Conservation (phyloP, 30 jellyfish, hydroid and myxozoan species). For the Turritopsis dohrnii region DNA sequence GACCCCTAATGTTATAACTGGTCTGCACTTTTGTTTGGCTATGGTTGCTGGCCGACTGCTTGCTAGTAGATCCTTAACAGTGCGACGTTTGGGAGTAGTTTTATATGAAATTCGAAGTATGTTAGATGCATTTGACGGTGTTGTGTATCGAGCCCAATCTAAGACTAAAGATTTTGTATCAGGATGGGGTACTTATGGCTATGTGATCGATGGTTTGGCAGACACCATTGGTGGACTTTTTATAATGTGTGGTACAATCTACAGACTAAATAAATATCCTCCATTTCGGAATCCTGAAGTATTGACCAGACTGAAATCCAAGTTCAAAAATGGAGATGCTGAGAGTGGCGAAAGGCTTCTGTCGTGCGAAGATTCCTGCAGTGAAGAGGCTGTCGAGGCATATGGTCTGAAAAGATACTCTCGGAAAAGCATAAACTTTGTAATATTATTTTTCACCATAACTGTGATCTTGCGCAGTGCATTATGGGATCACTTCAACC, state of each 20-base stretch:
- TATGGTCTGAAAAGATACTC: constrained; percentile 49
- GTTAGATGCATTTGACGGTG: constrained; percentile 84
- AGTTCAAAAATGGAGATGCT: constrained; percentile 41
- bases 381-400: constrained; percentile 56
- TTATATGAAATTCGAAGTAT: constrained; percentile 59
- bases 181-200: constrained; percentile 89
- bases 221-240: constrained; percentile 69
- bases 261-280: constrained; percentile 50
- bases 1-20: constrained; percentile 71
- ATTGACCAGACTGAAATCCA: constrained; percentile 1
- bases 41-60: constrained; percentile 62
- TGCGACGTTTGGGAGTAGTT: constrained; percentile 61
- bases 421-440: constrained; percentile 58
- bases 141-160: constrained; percentile 73
- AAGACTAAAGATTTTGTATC: constrained; percentile 41
- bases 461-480: constrained; percentile 73
- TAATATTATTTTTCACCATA: constrained; percentile 50
- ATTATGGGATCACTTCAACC: constrained; percentile 88
- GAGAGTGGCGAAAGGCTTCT: constrained; percentile 71
- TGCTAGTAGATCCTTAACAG: constrained; percentile 35
- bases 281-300: constrained; percentile 46
- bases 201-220: constrained; percentile 81
- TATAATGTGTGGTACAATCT: constrained; percentile 48
- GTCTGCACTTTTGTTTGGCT: constrained; percentile 63
- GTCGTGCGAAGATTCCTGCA: constrained; percentile 34